These are phyloP conservation scores for Dromococcyx pavoninus DNA, from an alignment of 2,797 vertebrate species.

Conservation along the genomic window DNA sequence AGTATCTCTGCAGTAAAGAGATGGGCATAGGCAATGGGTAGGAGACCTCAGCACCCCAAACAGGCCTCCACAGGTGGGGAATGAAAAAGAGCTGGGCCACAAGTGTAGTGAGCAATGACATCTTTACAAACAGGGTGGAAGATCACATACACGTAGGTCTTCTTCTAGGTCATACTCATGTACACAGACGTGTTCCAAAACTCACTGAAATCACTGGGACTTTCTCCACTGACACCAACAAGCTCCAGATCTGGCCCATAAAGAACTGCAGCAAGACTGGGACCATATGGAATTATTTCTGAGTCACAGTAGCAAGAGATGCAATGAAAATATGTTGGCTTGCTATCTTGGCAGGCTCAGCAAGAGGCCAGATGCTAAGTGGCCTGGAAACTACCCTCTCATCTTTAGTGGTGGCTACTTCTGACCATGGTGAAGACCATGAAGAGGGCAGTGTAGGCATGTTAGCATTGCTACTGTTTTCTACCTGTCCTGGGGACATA, in stretches of 20 bases:
- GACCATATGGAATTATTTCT: conserved; percentile 72
- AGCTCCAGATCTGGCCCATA: neutral
- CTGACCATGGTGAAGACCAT: neutral
- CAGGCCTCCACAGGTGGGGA: neutral
- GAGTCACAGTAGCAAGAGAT: conserved; percentile 57
- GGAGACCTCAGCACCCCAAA: neutral
- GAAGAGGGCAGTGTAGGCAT: neutral
- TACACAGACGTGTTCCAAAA: neutral
- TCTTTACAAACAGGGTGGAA: neutral
- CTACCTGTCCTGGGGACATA: neutral
- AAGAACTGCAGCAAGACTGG: neutral
- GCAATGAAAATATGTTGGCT: conserved; percentile 66
- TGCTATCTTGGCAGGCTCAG: conserved; percentile 20
- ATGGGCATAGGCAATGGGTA: neutral
- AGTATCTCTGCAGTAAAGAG: neutral
- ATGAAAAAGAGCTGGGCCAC: neutral
- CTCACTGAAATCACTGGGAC: neutral
- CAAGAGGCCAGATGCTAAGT: neutral
- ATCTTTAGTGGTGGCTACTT: neutral
- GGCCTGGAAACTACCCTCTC: neutral
- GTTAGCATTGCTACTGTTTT: neutral
- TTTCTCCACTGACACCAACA: neutral
- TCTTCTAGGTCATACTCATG: neutral
- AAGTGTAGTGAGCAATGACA: neutral
- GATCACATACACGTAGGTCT: neutral